These are phyloP conservation scores for Ictidomys tridecemlineatus DNA, from an alignment of 2,113 vertebrate species.

Conservation along the genomic window DNA sequence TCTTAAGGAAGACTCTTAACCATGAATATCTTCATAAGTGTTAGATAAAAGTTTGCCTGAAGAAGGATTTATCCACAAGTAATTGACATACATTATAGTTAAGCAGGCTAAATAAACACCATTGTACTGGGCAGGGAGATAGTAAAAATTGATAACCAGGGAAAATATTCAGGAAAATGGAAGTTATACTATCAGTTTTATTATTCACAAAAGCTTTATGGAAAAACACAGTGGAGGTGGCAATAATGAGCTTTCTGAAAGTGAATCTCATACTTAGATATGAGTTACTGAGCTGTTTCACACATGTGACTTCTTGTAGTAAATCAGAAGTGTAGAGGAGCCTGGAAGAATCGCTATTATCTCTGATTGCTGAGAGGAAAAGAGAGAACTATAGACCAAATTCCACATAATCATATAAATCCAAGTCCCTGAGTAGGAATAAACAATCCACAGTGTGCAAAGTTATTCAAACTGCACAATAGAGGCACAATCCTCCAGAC, in stretches of 20 bases:
- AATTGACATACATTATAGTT: background rate
- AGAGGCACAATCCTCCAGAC: background rate
- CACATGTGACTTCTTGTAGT: background rate
- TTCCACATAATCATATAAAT: background rate
- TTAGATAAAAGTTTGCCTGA: background rate
- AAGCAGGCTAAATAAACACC: background rate
- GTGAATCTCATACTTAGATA: background rate
- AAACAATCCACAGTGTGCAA: background rate
- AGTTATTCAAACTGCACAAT: background rate
- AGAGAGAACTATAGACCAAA: background rate
- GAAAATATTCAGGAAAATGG: background rate
- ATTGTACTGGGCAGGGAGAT: background rate
- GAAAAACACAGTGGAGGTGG: background rate
- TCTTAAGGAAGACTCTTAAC: background rate
- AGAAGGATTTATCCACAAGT: background rate
- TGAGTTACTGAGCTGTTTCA: background rate
- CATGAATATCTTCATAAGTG: background rate
- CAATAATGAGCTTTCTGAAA: background rate
- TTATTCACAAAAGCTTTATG: background rate
- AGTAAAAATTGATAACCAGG: background rate
- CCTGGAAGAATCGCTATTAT: background rate
- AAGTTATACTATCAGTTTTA: background rate
- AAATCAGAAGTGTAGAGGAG: background rate
- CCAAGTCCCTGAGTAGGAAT: background rate
- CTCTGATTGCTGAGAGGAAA: background rate